Evolutionary conservation across 64 coral and sea anemone genomes (phyloP).

Genomic region (Actinia tenebrosa): DNA sequence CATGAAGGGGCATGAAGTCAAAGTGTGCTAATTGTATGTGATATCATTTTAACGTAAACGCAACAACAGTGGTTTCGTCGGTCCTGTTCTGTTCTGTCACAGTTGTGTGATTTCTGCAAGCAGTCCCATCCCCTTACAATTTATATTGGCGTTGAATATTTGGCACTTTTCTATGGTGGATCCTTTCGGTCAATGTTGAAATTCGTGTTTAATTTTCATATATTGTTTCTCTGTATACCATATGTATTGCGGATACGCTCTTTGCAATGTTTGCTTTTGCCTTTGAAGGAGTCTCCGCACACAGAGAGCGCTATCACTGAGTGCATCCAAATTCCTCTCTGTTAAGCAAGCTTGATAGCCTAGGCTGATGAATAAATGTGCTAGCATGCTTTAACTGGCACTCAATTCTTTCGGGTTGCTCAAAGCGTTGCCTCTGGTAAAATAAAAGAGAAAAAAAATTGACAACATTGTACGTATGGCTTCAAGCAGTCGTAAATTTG

Average conservation of each 20-base stretch:
- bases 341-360: not conserved
- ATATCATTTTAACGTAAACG: not conserved
- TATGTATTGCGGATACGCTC: not conserved
- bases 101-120: not conserved
- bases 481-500: too few relatives aligned
- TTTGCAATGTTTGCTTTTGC: not conserved
- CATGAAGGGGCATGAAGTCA: not conserved
- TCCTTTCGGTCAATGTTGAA: not conserved
- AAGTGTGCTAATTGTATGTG: not conserved
- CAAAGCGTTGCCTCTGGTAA: too few relatives aligned
- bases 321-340: constrained; percentile 2
- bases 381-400: not conserved
- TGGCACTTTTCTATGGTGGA: not conserved
- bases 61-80: not conserved
- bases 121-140: not conserved
- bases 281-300: not conserved
- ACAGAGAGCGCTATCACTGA: not conserved
- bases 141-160: not conserved
- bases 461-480: too few relatives aligned
- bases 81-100: not conserved
- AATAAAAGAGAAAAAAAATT: too few relatives aligned
- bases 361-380: not conserved
- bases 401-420: too few relatives aligned
- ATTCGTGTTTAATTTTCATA: too few relatives aligned
- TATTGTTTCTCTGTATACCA: not conserved